Evolutionary conservation across 2,797 vertebrate genomes (phyloP).

Genomic region (Danio albolineatus): DNA sequence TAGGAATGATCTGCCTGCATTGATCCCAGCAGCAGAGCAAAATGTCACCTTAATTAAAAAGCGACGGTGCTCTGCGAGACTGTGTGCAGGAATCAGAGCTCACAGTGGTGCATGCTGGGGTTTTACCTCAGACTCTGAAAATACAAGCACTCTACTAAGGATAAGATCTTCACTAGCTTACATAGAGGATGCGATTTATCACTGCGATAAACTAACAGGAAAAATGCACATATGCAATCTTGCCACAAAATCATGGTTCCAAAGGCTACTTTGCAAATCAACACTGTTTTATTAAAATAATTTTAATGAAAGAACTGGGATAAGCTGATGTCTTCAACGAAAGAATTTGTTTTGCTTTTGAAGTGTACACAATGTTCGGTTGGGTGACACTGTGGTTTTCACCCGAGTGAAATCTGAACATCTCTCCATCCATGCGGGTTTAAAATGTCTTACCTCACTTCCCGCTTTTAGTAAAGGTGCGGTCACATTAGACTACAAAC

Average conservation of each 20-base stretch:
- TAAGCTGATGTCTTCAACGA: not conserved
- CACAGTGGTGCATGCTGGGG: constrained; percentile 57
- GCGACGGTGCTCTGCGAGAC: constrained; percentile 65
- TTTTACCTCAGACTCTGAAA: constrained; percentile 50
- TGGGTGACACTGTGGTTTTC: constrained; percentile 22
- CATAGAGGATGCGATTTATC: not conserved
- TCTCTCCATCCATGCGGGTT: constrained; percentile 48
- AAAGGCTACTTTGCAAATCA: not conserved
- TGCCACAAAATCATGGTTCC: not conserved
- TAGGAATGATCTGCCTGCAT: constrained; percentile 63
- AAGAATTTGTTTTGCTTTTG: not conserved
- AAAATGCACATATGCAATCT: not conserved
- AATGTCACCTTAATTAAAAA: constrained; percentile 75
- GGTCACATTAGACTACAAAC: constrained; percentile 1
- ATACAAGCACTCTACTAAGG: constrained; percentile 19
- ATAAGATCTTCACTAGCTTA: constrained; percentile 55
- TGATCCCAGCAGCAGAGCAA: constrained; percentile 71
- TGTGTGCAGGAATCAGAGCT: constrained; percentile 75
- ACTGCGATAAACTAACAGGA: not conserved
- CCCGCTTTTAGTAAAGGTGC: constrained; percentile 5
- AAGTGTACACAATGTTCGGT: not conserved
- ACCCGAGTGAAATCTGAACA: constrained; percentile 38
- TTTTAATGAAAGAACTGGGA: no score
- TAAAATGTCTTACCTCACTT: constrained; percentile 48
- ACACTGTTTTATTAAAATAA: not conserved